A percentile compares a stretch with the other conserved stretches of the same genome.
These are phyloP conservation scores for Acromyrmex echinatior DNA, from an alignment of 1,140 invertebrate species.

Conservation along the genomic window DNA sequence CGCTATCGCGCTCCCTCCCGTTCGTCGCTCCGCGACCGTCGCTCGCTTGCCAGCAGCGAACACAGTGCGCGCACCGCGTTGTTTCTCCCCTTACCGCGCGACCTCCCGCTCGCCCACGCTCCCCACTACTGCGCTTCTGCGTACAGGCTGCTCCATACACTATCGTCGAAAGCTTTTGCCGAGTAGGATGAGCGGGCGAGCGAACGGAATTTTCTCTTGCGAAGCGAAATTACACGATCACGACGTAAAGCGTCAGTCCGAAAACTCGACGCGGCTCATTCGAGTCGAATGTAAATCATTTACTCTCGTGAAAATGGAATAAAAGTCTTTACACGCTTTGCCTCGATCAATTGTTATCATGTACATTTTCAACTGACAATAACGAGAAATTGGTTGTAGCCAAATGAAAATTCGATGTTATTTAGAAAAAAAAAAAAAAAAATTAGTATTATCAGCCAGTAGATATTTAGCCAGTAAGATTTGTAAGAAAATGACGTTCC, in stretches of 20 bases:
- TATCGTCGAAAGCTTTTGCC: constrained; percentile 70
- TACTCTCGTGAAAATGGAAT: background rate
- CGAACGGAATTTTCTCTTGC: constrained; percentile 45
- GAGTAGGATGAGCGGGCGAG: constrained; percentile 72
- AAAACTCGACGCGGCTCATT: constrained; percentile 23
- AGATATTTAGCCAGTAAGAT: background rate
- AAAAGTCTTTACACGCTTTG: background rate
- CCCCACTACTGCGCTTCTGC: constrained; percentile 60
- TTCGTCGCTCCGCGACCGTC: constrained; percentile 19
- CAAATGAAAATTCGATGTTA: background rate
- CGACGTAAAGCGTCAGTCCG: constrained; percentile 20
- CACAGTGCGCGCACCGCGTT: constrained; percentile 47
- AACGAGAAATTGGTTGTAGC: background rate
- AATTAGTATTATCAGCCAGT: background rate
- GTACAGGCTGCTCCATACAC: constrained; percentile 73
- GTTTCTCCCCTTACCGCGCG: constrained; percentile 2
- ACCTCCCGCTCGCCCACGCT: constrained; percentile 21
- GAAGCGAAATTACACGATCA: constrained; percentile 68
- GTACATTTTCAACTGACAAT: background rate
- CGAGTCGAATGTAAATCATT: constrained; percentile 36
- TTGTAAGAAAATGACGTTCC: constrained; percentile 38
- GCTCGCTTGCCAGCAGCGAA: constrained; percentile 33
- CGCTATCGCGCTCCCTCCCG: constrained; percentile 62
- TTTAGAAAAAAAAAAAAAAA: background rate
- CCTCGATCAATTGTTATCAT: background rate